Conservation (phyloP, 2,113 vertebrate genomes). For the Oreochromis aureus region DNA sequence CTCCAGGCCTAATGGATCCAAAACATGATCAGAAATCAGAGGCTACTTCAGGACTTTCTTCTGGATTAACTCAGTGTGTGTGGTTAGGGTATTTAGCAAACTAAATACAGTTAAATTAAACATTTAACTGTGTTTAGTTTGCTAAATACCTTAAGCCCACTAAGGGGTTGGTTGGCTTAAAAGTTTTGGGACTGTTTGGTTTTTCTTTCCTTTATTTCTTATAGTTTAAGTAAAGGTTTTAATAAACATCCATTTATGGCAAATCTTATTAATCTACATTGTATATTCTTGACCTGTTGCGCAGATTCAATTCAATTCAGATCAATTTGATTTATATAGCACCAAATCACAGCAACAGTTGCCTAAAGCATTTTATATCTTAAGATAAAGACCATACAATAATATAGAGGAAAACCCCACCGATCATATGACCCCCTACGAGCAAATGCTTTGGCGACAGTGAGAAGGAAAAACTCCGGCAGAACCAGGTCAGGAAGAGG, state of each 20-base stretch:
- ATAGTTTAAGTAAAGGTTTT: neutral
- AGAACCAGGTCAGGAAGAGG: neutral
- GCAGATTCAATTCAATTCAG: neutral
- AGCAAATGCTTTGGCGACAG: neutral
- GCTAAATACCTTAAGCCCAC: neutral
- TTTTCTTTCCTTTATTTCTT: neutral
- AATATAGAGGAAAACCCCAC: neutral
- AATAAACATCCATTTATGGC: neutral
- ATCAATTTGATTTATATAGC: neutral
- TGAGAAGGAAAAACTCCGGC: neutral
- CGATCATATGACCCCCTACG: neutral
- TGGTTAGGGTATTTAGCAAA: neutral
- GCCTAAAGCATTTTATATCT: neutral
- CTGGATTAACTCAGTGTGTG: neutral
- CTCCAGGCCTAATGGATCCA: conserved; percentile 70
- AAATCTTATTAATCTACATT: neutral
- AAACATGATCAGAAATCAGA: neutral
- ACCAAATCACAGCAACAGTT: neutral
- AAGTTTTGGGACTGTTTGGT: neutral
- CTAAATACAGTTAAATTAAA: neutral
- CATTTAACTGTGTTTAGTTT: neutral
- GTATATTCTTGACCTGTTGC: neutral
- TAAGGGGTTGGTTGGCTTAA: neutral
- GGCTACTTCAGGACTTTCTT: neutral
- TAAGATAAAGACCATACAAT: neutral